A percentile compares a stretch with the other conserved stretches of the same genome.
Evolutionary conservation across 1,140 invertebrate genomes (phyloP).

Genomic region (Copidosoma floridanum): DNA sequence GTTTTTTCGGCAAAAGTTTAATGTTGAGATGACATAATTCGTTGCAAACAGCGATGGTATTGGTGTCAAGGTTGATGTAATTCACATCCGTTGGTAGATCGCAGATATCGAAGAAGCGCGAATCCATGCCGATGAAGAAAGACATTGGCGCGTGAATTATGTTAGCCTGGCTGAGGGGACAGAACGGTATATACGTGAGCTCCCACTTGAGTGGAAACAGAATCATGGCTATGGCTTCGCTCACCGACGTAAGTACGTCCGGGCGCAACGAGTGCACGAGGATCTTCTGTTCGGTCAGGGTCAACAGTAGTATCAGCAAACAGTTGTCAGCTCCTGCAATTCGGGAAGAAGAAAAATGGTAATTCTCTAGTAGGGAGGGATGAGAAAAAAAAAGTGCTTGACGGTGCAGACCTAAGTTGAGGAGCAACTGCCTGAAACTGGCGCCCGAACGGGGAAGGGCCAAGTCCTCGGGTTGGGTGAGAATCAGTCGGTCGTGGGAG

Average conservation of each 20-base stretch:
- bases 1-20: slow-evolving; percentile 87
- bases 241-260: slow-evolving; percentile 95
- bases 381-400: too few species aligned
- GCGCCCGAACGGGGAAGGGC: slow-evolving; percentile 93
- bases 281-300: slow-evolving; percentile 96
- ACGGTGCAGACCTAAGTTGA: slow-evolving; percentile 71
- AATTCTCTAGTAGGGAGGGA: too few species aligned
- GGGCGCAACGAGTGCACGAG: slow-evolving; percentile 92
- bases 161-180: slow-evolving; percentile 84
- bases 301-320: slow-evolving; percentile 83
- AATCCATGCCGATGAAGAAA: slow-evolving; percentile 95
- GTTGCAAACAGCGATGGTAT: slow-evolving; percentile 87
- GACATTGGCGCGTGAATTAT: slow-evolving; percentile 95
- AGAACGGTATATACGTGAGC: slow-evolving; percentile 98
- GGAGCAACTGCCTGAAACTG: slow-evolving; percentile 86
- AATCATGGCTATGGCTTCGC: slow-evolving; percentile 95
- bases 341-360: too few species aligned
- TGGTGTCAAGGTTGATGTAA: slow-evolving; percentile 97
- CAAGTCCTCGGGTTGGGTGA: slow-evolving; percentile 93
- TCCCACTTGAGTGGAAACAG: slow-evolving; percentile 99
- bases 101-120: slow-evolving; percentile 96
- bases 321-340: slow-evolving; percentile 78
- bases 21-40: slow-evolving; percentile 79
- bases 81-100: slow-evolving; percentile 95
- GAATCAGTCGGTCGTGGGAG: slow-evolving; percentile 72